These are phyloP conservation scores for Branchinecta sandiegonensis DNA, from an alignment of 2,888 invertebrate genomes.

Conservation along the genomic window DNA sequence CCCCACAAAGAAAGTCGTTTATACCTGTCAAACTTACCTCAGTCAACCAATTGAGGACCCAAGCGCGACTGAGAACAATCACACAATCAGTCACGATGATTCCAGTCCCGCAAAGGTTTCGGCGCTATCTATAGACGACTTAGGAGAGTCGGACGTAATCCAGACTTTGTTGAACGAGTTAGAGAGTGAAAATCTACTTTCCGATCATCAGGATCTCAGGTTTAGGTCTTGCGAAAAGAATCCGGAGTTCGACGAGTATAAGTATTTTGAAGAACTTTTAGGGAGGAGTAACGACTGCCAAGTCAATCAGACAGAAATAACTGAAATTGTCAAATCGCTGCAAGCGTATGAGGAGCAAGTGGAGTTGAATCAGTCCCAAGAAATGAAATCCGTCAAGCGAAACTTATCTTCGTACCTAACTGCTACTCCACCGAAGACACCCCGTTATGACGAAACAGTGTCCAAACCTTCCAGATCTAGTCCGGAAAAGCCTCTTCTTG, in stretches of 20 bases:
- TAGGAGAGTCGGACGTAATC: conserved; percentile 6
- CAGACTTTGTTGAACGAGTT: background rate
- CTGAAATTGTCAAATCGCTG: background rate
- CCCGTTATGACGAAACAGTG: background rate
- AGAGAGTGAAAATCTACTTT: background rate
- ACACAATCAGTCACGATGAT: background rate
- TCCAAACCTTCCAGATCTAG: background rate
- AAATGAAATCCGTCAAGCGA: background rate
- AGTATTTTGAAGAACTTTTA: conserved; percentile 1
- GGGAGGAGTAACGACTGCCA: background rate
- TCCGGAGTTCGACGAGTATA: background rate
- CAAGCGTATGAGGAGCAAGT: background rate
- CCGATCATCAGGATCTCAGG: background rate
- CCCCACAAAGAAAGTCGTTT: background rate
- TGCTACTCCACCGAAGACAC: background rate
- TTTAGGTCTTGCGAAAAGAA: background rate
- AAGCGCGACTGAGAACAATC: background rate
- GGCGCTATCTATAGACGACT: background rate
- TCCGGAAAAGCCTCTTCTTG: too few relatives aligned
- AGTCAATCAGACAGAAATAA: background rate
- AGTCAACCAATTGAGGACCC: background rate
- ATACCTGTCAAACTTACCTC: conserved; percentile 5
- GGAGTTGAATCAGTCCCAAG: background rate
- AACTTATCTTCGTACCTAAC: background rate
- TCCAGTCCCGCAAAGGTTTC: background rate